A percentile compares a stretch with the other conserved stretches of the same genome.
These are phyloP conservation scores for Dendroctonus ponderosae DNA, from an alignment of 1,140 invertebrate species.

Conservation along the genomic window DNA sequence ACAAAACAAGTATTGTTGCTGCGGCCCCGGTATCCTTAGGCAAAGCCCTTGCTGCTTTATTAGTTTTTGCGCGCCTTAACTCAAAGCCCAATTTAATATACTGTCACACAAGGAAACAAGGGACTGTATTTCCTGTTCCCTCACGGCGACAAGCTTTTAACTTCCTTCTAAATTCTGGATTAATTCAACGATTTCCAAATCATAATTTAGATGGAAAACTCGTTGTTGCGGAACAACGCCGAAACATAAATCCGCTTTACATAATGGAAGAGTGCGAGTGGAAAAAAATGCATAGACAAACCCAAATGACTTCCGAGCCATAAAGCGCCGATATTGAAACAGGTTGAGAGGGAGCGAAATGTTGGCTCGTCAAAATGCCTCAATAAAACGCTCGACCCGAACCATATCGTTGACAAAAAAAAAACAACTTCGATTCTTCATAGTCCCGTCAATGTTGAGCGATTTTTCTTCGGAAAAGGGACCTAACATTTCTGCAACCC, in stretches of 20 bases:
- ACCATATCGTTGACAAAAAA: not conserved
- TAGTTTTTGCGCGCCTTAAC: constrained; percentile 1
- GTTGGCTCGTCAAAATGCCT: not conserved
- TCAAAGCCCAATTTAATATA: not conserved
- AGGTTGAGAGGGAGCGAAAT: not conserved
- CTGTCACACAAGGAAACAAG: constrained; percentile 8
- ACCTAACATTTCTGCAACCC: no score
- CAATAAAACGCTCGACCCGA: not conserved
- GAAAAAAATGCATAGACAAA: not conserved
- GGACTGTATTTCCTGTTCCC: constrained; percentile 2
- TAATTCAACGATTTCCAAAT: not conserved
- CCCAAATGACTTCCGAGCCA: not conserved
- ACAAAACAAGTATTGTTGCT: not conserved
- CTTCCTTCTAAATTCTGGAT: not conserved
- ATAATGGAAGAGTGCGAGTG: no score
- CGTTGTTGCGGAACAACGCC: not conserved
- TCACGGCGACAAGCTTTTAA: not conserved
- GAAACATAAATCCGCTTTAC: no score
- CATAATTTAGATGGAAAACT: not conserved
- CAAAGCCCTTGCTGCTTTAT: constrained; percentile 1
- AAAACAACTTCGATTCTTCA: no score
- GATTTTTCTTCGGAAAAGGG: no score
- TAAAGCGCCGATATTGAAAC: not conserved
- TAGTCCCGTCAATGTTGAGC: no score
- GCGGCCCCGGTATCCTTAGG: not conserved